A percentile compares a stretch with the other conserved stretches of the same genome.
phyloP scores from a whole-genome alignment of 2,113 vertebrate genomes.

The Chrysemys picta region DNA sequence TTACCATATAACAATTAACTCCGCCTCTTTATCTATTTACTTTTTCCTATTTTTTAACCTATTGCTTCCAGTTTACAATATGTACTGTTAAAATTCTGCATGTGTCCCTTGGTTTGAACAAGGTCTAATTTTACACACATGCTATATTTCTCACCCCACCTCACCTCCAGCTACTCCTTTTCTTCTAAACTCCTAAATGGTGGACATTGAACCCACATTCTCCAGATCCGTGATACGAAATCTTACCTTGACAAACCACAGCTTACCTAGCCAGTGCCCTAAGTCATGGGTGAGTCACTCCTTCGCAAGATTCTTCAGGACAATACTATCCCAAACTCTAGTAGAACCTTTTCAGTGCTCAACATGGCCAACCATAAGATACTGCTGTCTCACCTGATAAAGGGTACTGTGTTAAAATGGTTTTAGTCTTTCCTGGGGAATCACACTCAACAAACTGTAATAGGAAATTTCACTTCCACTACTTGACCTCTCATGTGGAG shows the following conservation, averaged over 20 bases:
- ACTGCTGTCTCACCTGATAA: not conserved
- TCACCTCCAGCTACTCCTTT: not conserved
- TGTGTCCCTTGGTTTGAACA: not conserved
- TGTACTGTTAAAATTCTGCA: not conserved
- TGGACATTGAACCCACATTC: not conserved
- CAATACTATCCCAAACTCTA: not conserved
- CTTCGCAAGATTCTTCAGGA: not conserved
- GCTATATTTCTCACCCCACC: not conserved
- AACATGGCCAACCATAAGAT: not conserved
- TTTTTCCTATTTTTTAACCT: not conserved
- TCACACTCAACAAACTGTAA: not conserved
- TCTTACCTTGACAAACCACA: not conserved
- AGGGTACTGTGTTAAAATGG: not conserved
- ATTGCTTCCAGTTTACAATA: not conserved
- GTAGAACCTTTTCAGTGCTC: not conserved
- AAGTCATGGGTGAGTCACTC: not conserved
- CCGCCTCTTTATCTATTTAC: not conserved
- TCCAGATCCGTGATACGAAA: not conserved
- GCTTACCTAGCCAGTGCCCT: not conserved
- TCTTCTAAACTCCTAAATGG: not conserved
- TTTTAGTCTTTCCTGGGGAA: not conserved
- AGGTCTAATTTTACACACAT: not conserved
- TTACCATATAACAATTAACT: not conserved
- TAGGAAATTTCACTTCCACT: not conserved
- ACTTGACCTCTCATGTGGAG: not conserved